Base-by-base conservation (phyloP, 2,888 invertebrate genomes). In the Hydropsyche betteni region DNA sequence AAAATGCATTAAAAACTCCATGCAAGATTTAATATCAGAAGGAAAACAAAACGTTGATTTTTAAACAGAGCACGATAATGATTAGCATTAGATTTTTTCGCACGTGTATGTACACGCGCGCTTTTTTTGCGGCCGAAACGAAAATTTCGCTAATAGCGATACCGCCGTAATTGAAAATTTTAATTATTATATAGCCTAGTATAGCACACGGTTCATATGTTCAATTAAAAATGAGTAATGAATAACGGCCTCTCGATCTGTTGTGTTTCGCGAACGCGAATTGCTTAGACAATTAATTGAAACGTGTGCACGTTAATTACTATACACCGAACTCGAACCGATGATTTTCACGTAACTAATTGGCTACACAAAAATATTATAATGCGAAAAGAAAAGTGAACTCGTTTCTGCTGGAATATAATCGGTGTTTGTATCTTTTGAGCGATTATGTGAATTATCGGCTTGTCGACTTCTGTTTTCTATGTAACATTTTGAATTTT, bases 191-290 rank as follows among this genome's bases (percentile, higher is more conserved):
- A 44, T 44, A 7, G 36, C 64, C 64, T 44, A 44, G 36, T 55
- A 55, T 34, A 6, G 61, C 61, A 61, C 34, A 64, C 64, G 64
- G 64, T 36, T 64, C 64, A 64, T 34, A 36, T 64, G 64, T 64
- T 64, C 64, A 64, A 64, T 64, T 64, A 64, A 64, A 64, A 64
- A 64, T 64, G 64, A 64, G 64, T 64, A 64, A 64, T 64, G 64
- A 64, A 64, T 64, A 64, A 64, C 64, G 64, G 64, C 64, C 33
- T 36, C 64, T 64, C 64, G 34, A 64, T 64, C 64, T 36, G 34
- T 44, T 44, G 44, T 44, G 44, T 64, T 64, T 64, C 64, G 64
- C 64, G 10, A 44, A 64, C 64, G 36, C 34, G 36, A 64, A 64
- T 64, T 36, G 34, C 36, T 64, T 64, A 64, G 64, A 64, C 64